Evolutionary conservation across 2,888 invertebrate species (phyloP).

Genomic region (Beris morrisii): DNA sequence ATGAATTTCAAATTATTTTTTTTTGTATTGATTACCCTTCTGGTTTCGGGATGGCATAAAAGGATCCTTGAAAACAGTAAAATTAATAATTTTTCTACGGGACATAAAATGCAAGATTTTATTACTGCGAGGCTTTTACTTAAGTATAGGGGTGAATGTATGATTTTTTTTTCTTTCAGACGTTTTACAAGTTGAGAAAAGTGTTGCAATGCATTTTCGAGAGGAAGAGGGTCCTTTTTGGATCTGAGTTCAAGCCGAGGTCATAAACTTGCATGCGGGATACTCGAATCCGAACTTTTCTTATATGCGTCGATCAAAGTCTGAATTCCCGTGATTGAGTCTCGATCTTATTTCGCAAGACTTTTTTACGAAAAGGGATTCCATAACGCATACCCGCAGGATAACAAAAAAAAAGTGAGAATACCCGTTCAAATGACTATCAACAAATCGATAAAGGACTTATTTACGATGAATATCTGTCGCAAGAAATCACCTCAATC

Average conservation of each 20-base stretch:
- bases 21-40: conserved; percentile 22
- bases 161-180: background rate
- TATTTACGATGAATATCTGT: conserved; percentile 30
- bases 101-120: conserved; percentile 38
- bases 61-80: conserved; percentile 19
- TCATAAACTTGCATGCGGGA: conserved; percentile 16
- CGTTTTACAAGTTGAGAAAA: conserved; percentile 1
- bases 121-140: conserved; percentile 28
- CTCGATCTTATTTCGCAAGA: conserved; percentile 1
- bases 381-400: background rate
- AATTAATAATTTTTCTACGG: conserved; percentile 36
- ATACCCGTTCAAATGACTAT: conserved; percentile 10
- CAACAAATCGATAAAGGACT: conserved; percentile 25
- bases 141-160: conserved; percentile 15
- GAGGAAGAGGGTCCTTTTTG: conserved; percentile 7
- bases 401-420: background rate
- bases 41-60: background rate
- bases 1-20: background rate
- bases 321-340: conserved; percentile 1
- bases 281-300: background rate
- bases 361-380: conserved; percentile 4
- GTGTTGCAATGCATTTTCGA: background rate
- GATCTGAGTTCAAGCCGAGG: conserved; percentile 9
- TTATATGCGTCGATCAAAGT: conserved; percentile 1
- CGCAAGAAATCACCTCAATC: conserved; percentile 27